Evolutionary conservation across 2,113 vertebrate species (phyloP), one percentile per base, ranked within the genome.

Genomic region (Trematocara marginatum): DNA sequence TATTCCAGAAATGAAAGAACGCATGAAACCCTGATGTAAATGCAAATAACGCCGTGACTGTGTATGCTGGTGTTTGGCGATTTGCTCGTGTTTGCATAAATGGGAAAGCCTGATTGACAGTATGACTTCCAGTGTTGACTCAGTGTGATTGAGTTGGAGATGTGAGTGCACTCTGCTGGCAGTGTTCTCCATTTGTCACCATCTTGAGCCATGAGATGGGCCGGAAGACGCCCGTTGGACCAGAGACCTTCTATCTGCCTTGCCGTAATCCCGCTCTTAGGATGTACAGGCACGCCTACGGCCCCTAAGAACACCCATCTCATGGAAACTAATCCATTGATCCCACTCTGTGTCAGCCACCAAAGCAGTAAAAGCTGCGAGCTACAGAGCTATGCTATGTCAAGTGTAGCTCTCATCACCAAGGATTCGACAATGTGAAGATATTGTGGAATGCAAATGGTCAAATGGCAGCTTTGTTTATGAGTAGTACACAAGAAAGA

Each of bases 311-410:
- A 92, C 88, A 85, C 79, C 92, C 94, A 89, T 96, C 96, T 95
- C 86, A 93, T 90, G 76, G 96, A 97, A 97, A 96, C 96, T 96
- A 97, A 97, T 96, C 96, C 96, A 97, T 98, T 96, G 97, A 98
- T 97, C 96, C 95, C 93, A 94, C 93, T 93, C 92, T 90, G 94
- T 94, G 96, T 97, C 88, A 80, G 95, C 95, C 95, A 95, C 93
- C 95, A 94, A 95, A 94, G 94, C 96, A 95, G 97, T 97, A 97
- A 96, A 93, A 92, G 94, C 83, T 7, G 87, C 13, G 71, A 87
- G 92, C 87, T 85, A 15, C 92, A 92, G 94, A 96, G 96, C 96
- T 95, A 95, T 95, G 94, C 93, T 92, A 95, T 96, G 95, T 97
- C 96, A 96, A 97, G 94, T 96, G 95, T 84, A 85, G 92, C 93